Conservation (phyloP, 2,888 invertebrate species). For the Eupelmus urozonus region DNA sequence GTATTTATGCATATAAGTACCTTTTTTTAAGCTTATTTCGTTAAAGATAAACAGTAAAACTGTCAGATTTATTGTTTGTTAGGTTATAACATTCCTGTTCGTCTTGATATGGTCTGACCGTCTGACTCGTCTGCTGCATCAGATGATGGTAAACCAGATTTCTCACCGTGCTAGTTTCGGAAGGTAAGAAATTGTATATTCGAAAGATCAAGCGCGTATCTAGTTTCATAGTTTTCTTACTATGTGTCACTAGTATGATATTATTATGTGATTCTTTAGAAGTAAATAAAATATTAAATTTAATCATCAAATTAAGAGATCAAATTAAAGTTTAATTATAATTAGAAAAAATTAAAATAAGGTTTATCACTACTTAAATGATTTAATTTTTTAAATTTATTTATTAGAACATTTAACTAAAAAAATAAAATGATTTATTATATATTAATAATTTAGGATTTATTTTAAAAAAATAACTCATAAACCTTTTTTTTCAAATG, state of each 20-base stretch:
- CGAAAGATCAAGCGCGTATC: background rate
- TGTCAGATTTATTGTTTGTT: no score
- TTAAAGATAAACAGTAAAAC: no score
- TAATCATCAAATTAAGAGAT: background rate
- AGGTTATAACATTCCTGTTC: no score
- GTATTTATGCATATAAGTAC: no score
- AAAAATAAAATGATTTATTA: background rate
- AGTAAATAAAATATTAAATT: background rate
- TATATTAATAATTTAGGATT: background rate
- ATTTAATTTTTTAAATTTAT: no score
- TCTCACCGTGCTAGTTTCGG: background rate
- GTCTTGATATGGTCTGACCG: no score
- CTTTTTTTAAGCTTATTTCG: background rate
- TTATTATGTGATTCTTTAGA: background rate
- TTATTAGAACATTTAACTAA: background rate
- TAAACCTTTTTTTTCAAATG: no score
- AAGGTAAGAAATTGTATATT: background rate
- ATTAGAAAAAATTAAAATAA: background rate
- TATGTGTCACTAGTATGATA: conserved; percentile 21
- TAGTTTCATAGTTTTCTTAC: background rate
- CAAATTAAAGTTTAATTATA: background rate
- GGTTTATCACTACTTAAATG: no score
- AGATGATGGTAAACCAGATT: background rate
- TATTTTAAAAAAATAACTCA: no score
- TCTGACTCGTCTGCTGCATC: no score